A percentile compares a stretch with the other conserved stretches of the same genome.
Conservation (phyloP, 92 coral and sea anemone genomes). For the Meandrina meandrites region DNA sequence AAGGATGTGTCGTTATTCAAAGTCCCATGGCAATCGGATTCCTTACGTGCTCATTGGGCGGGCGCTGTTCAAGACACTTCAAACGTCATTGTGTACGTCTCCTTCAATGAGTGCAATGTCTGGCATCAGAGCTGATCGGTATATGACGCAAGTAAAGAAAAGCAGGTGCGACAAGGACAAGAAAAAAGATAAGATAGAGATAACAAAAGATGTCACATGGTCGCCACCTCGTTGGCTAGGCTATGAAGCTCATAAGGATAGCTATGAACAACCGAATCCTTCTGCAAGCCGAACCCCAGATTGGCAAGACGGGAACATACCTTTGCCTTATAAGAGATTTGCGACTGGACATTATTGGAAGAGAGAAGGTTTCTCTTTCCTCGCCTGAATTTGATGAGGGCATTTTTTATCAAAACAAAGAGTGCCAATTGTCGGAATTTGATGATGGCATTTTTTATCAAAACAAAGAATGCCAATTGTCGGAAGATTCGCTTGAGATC, state of each 20-base stretch:
- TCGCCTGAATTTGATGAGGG: not conserved
- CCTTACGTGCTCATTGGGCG: conserved; percentile 49
- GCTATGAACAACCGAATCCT: conserved; percentile 51
- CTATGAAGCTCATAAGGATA: conserved; percentile 21
- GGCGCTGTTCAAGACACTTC: conserved; percentile 23
- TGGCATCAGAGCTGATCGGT: conserved; percentile 22
- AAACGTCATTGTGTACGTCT: conserved; percentile 12
- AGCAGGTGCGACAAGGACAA: not conserved
- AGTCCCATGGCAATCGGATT: not conserved
- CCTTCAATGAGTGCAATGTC: conserved; percentile 35
- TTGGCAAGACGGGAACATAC: conserved; percentile 54
- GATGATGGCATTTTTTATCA: conserved; percentile 1
- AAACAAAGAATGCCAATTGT: too few species aligned
- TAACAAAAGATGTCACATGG: not conserved
- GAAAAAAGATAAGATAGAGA: too few species aligned
- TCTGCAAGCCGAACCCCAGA: conserved; percentile 55
- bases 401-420: too few species aligned
- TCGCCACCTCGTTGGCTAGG: conserved; percentile 35
- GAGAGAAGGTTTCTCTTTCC: not conserved
- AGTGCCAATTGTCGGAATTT: not conserved
- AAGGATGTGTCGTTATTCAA: conserved; percentile 48
- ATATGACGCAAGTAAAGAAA: conserved; percentile 15
- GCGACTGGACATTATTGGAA: conserved; percentile 24
- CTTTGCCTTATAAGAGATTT: conserved; percentile 43
- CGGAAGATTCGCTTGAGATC: not conserved